These are phyloP conservation scores for Leptatherina wallacei DNA, from an alignment of 2,797 vertebrate genomes.

Conservation along the genomic window DNA sequence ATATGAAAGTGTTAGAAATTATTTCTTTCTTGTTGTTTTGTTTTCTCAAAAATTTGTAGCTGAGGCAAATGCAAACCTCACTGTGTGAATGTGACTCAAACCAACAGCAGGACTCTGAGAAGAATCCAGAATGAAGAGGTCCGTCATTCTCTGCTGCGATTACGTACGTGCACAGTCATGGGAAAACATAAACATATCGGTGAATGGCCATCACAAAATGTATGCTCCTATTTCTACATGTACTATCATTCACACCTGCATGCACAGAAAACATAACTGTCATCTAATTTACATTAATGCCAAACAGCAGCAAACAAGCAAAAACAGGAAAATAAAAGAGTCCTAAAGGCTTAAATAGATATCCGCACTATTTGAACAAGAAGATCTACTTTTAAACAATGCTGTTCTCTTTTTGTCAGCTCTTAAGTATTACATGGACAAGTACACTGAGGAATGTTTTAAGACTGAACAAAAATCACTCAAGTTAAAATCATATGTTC, in stretches of 20 bases:
- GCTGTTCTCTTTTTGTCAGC: too few relatives aligned
- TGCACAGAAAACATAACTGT: slow-evolving; percentile 5
- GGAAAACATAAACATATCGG: slow-evolving; percentile 40
- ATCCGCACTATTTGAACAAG: slow-evolving; percentile 26
- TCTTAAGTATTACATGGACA: slow-evolving; percentile 7
- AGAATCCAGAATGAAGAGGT: slow-evolving; percentile 63
- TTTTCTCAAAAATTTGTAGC: slow-evolving; percentile 66
- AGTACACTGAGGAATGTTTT: slow-evolving; percentile 25
- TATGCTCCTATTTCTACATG: slow-evolving; percentile 6
- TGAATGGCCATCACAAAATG: slow-evolving; percentile 10
- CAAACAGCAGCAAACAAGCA: slow-evolving; percentile 10
- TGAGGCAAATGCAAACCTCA: slow-evolving; percentile 58
- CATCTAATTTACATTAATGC: slow-evolving; percentile 8
- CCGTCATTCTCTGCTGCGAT: slow-evolving; percentile 49
- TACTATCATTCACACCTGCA: neutral
- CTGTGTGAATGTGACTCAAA: slow-evolving; percentile 63
- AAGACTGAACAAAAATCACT: slow-evolving; percentile 40
- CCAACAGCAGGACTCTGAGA: slow-evolving; percentile 55
- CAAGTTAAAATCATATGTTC: slow-evolving; percentile 33
- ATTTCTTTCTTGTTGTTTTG: slow-evolving; percentile 70
- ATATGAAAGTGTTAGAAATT: slow-evolving; percentile 60
- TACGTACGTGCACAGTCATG: slow-evolving; percentile 50
- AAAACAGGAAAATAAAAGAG: slow-evolving; percentile 12
- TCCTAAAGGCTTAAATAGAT: slow-evolving; percentile 8
- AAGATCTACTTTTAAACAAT: slow-evolving; percentile 13